phyloP scores from a whole-genome alignment of 2,888 invertebrate genomes.

The Megastigmus dorsalis region DNA sequence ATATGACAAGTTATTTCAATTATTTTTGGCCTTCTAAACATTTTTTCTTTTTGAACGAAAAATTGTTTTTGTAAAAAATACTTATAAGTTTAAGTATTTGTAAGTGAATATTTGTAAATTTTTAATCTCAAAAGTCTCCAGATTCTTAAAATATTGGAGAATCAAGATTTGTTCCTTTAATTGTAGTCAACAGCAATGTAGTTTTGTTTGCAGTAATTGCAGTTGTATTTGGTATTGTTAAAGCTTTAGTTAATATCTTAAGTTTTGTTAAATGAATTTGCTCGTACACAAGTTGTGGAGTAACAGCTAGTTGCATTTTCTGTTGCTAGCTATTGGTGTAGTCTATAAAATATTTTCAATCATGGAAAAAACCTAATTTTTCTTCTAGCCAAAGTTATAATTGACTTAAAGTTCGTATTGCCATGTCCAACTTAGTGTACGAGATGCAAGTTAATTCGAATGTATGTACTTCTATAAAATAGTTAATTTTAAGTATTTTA shows the following conservation, averaged over 20 bases:
- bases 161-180: slow-evolving; percentile 53
- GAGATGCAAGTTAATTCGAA: slow-evolving; percentile 25
- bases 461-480: slow-evolving; percentile 14
- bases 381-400: slow-evolving; percentile 10
- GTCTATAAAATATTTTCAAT: background rate
- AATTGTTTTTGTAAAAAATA: slow-evolving; percentile 43
- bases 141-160: slow-evolving; percentile 7
- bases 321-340: background rate
- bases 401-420: background rate
- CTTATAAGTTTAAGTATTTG: slow-evolving; percentile 32
- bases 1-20: slow-evolving; percentile 17
- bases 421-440: slow-evolving; percentile 15
- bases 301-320: background rate
- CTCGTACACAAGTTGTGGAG: slow-evolving; percentile 37
- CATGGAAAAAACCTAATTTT: slow-evolving; percentile 8
- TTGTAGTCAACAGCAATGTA: slow-evolving; percentile 50
- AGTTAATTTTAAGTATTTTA: slow-evolving; percentile 11
- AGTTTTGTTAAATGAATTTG: slow-evolving; percentile 48
- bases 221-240: slow-evolving; percentile 53
- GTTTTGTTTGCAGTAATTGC: slow-evolving; percentile 53
- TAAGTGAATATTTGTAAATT: slow-evolving; percentile 41
- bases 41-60: background rate
- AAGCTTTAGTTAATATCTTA: slow-evolving; percentile 52
- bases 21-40: slow-evolving; percentile 1
- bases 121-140: slow-evolving; percentile 17